Conservation (phyloP, 2,888 invertebrate genomes). For the Actias luna region DNA sequence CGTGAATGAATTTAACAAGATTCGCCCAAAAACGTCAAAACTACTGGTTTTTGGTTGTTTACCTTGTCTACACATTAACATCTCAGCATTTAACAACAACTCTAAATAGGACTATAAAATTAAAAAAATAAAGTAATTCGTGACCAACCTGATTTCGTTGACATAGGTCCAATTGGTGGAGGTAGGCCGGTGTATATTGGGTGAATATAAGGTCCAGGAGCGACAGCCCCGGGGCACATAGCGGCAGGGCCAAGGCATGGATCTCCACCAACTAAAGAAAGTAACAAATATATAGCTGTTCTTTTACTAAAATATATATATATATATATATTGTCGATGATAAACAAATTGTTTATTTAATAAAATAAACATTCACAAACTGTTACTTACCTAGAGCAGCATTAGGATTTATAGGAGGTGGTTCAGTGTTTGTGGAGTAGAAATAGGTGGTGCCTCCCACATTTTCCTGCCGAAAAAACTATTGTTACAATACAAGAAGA, state of each 20-base stretch:
- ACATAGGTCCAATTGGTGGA: constrained; percentile 51
- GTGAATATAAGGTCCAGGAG: constrained; percentile 58
- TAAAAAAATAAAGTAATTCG: too few relatives aligned
- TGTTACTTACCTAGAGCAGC: constrained; percentile 8
- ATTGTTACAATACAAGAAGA: background rate
- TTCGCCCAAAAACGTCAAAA: too few relatives aligned
- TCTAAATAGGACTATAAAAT: too few relatives aligned
- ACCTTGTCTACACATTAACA: too few relatives aligned
- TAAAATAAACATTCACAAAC: background rate
- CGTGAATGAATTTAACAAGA: too few relatives aligned
- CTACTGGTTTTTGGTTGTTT: too few relatives aligned
- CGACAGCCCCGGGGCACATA: background rate
- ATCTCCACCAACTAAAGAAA: background rate
- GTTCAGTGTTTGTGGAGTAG: constrained; percentile 85
- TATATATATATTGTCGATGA: too few relatives aligned
- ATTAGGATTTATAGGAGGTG: constrained; percentile 14
- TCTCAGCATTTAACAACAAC: too few relatives aligned
- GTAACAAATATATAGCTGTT: too few relatives aligned
- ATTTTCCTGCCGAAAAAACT: constrained; percentile 85
- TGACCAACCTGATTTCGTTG: constrained; percentile 37
- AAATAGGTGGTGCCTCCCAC: constrained; percentile 98
- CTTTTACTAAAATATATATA: too few relatives aligned
- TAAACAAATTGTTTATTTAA: background rate
- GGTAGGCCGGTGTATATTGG: constrained; percentile 81
- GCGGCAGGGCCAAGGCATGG: background rate